These are phyloP conservation scores for Paramacrobiotus metropolitanus DNA, from an alignment of 1,140 invertebrate species.

Conservation along the genomic window DNA sequence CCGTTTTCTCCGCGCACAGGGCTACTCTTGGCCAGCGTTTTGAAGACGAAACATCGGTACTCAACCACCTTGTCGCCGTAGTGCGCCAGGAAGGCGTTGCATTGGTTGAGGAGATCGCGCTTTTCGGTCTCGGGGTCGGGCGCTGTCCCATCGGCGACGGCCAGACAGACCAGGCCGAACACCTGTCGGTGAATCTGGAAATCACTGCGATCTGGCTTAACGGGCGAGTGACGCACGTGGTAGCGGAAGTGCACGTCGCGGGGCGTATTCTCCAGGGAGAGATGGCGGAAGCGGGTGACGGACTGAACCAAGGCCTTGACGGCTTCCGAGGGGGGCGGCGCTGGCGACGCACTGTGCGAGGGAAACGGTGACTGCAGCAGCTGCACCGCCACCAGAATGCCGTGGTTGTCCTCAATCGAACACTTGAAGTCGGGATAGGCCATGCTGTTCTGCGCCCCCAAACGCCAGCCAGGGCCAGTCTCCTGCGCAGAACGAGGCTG, in stretches of 20 bases:
- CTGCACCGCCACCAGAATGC: neutral
- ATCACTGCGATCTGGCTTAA: neutral
- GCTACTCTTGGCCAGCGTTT: neutral
- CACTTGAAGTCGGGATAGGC: neutral
- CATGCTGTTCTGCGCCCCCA: too few relatives aligned
- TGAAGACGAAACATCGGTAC: neutral
- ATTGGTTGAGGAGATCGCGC: neutral
- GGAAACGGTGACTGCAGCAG: neutral
- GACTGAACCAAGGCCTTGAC: neutral
- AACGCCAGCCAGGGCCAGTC: too few relatives aligned
- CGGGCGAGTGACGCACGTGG: neutral
- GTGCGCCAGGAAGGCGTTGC: neutral
- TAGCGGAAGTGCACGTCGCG: slow-evolving; percentile 2
- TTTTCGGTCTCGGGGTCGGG: neutral
- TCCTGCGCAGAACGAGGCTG: too few relatives aligned
- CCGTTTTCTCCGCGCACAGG: neutral
- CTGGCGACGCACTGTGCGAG: too few relatives aligned
- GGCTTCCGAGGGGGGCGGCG: neutral
- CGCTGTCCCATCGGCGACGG: neutral
- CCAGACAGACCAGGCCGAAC: neutral
- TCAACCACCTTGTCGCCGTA: neutral
- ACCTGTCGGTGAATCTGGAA: neutral
- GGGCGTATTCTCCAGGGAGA: neutral
- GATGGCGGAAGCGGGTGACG: neutral
- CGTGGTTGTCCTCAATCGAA: neutral